A percentile compares a stretch with the other conserved stretches of the same genome.
phyloP scores from a whole-genome alignment of 2,113 vertebrate species.

The Greenwoodochromis staneri region DNA sequence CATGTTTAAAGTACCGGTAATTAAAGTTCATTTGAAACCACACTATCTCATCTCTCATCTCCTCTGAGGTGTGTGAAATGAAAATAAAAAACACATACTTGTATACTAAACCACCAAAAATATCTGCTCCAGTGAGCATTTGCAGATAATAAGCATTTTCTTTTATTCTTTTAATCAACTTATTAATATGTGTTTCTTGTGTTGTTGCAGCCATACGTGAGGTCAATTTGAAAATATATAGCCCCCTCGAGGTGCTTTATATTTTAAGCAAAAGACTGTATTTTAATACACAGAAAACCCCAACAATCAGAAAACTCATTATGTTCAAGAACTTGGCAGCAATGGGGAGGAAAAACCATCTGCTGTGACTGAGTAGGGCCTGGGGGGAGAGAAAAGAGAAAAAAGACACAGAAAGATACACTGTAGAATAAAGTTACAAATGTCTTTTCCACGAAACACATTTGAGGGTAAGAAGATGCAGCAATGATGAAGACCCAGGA shows the following conservation, averaged over 20 bases:
- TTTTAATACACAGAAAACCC: background rate
- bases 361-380: background rate
- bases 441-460: rapidly evolving
- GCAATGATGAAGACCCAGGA: background rate
- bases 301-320: rapidly evolving
- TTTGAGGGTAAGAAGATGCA: background rate
- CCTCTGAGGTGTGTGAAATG: background rate
- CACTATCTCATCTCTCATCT: rapidly evolving
- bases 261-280: background rate
- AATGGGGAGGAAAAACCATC: rapidly evolving
- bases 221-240: background rate
- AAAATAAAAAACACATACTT: background rate
- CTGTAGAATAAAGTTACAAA: rapidly evolving
- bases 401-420: rapidly evolving
- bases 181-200: background rate
- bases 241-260: rapidly evolving
- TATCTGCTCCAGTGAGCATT: background rate
- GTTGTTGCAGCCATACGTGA: background rate
- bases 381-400: rapidly evolving
- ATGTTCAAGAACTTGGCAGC: rapidly evolving
- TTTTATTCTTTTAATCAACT: background rate
- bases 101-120: background rate
- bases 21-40: background rate
- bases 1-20: background rate
- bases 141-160: background rate